Evolutionary conservation across 2,888 invertebrate species (phyloP).

Genomic region (Drosophila percnosoma): DNA sequence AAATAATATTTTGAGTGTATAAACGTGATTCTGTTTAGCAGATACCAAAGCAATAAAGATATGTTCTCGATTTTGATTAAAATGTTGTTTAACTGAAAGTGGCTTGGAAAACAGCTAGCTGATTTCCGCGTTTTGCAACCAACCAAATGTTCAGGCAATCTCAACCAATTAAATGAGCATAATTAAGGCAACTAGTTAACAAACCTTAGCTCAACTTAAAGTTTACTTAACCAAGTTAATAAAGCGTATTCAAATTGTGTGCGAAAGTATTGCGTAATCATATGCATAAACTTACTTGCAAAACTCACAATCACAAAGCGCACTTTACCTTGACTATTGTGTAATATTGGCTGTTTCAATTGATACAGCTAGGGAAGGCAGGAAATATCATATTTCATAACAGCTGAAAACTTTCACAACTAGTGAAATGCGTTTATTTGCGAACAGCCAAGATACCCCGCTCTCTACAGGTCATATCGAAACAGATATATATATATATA

Average conservation of each 20-base stretch:
- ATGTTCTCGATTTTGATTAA: neutral
- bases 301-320: slow-evolving; percentile 10
- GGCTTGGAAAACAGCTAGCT: neutral
- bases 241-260: neutral
- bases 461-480: slow-evolving; percentile 21
- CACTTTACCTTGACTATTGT: slow-evolving; percentile 20
- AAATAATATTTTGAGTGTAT: neutral
- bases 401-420: slow-evolving; percentile 14
- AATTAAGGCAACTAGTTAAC: neutral
- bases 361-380: neutral
- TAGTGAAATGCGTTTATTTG: slow-evolving; percentile 15
- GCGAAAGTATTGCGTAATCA: slow-evolving; percentile 14
- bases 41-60: neutral
- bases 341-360: neutral
- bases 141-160: neutral
- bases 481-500: slow-evolving; percentile 7
- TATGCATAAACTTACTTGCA: slow-evolving; percentile 5
- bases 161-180: neutral
- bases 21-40: too few species aligned
- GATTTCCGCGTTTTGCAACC: neutral
- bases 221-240: neutral
- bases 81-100: neutral
- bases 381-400: slow-evolving; percentile 18
- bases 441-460: slow-evolving; percentile 31
- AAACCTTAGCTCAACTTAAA: neutral